These are phyloP conservation scores for Thaleichthys pacificus DNA, from an alignment of 2,797 vertebrate species.

Conservation along the genomic window DNA sequence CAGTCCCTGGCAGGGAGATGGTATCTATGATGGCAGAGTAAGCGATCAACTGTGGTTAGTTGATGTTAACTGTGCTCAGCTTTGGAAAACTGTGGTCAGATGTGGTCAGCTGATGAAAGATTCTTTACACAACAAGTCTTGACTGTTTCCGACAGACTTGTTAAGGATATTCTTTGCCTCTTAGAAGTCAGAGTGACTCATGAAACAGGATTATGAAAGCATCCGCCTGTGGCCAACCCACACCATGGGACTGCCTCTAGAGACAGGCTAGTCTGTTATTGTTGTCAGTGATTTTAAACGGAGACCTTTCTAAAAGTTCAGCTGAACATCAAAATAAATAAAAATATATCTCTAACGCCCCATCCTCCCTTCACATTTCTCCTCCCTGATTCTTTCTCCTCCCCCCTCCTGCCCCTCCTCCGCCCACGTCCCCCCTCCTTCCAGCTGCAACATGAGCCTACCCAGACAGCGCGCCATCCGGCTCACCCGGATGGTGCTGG, in stretches of 20 bases:
- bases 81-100: background rate
- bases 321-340: background rate
- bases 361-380: background rate
- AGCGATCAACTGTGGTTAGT: background rate
- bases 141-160: background rate
- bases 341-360: background rate
- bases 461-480: constrained; percentile 57
- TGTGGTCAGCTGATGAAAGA: background rate
- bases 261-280: background rate
- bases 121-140: no score
- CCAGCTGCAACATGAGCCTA: constrained; percentile 54
- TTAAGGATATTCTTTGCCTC: background rate
- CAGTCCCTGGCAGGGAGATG: constrained; percentile 2
- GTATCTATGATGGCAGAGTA: background rate
- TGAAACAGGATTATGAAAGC: background rate
- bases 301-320: background rate
- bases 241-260: background rate
- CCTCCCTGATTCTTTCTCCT: background rate
- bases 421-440: background rate
- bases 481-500: constrained; percentile 63
- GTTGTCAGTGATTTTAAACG: background rate
- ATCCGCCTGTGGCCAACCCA: background rate
- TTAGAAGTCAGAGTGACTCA: background rate
- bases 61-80: background rate
- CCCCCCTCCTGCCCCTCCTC: constrained; percentile 1